Base-by-base conservation (phyloP, 2,888 invertebrate species). In the Cetonia aurata region DNA sequence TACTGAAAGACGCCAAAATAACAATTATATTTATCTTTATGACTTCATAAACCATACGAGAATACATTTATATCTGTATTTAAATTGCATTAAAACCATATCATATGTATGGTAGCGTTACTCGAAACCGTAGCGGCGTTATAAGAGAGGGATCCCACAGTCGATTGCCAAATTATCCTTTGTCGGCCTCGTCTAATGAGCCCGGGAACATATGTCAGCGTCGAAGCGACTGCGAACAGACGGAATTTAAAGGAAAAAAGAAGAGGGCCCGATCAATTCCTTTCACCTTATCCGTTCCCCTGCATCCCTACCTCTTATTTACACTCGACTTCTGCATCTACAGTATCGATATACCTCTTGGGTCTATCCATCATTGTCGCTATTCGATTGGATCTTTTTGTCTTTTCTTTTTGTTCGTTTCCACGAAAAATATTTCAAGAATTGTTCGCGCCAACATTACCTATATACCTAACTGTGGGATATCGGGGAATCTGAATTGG, bases 81-180 rank as follows among this genome's bases (percentile, higher is more conserved):
- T 37, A 37, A 37, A 37, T 37, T 6, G 37, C 37, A 37, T 8
- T 37, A 37, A 37, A 37, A 6, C 10, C 10, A 37, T 37, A 37
- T 37, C 10, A 8, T 37, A 42, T 42, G 57, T 42, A 57, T 44
- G 33, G 42, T 57, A 57, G 10, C 57, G 41, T 17, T 10, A 37
- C 10, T 37, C 1, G 9, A 10, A 37, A 6, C 37, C 42, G 42
- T 33, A 56, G 53, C 62, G 62, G 52, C 50, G 37, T 37, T 37
- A 50, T 50, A 65, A 65, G 50, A 65, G 37, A 65, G 48, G 31
- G 62, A 65, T 65, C 62, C 46, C 50, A 33, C 62, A 15, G 37
- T 77, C 78, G 80, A 81, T 81, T 79, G 81, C 80, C 79, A 80
- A 81, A 81, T 80, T 79, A 77, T 75, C 78, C 81, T 81, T 82